Evolutionary conservation across 2,113 vertebrate species (phyloP).

Genomic region (Syngnathus typhle): DNA sequence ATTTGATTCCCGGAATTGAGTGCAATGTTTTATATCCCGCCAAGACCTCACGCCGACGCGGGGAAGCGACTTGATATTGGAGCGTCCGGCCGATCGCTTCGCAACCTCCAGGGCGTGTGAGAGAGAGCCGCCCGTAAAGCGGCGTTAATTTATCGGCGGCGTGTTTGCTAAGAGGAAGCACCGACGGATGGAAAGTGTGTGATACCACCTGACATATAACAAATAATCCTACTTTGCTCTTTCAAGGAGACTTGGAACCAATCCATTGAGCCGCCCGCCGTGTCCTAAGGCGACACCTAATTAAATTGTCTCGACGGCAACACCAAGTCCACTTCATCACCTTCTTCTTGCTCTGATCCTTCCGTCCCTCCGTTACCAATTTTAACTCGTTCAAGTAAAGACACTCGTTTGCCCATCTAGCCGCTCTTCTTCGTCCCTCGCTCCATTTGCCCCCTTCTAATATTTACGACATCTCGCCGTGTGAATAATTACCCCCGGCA

Average conservation of each 20-base stretch:
- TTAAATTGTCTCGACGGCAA: conserved; percentile 70
- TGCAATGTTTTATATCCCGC: conserved; percentile 26
- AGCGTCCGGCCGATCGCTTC: conserved; percentile 2
- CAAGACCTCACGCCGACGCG: conserved; percentile 13
- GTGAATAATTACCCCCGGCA: conserved; percentile 65
- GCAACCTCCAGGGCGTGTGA: conserved; percentile 12
- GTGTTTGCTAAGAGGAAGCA: conserved; percentile 65
- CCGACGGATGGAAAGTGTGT: conserved; percentile 44
- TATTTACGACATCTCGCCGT: conserved; percentile 50
- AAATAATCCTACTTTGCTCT: conserved; percentile 67
- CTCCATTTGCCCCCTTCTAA: conserved; percentile 45
- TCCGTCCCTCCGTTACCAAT: conserved; percentile 12
- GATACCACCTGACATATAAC: conserved; percentile 66
- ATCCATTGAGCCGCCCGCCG: conserved; percentile 61
- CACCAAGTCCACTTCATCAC: conserved; percentile 35
- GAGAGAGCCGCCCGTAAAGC: conserved; percentile 25
- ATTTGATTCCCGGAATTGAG: conserved; percentile 8
- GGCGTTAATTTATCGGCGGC: conserved; percentile 58
- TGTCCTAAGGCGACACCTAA: conserved; percentile 73
- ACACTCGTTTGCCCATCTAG: conserved; percentile 8
- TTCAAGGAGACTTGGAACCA: conserved; percentile 73
- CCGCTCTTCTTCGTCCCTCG: conserved; percentile 12
- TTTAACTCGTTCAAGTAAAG: conserved; percentile 31
- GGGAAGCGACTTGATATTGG: conserved; percentile 31
- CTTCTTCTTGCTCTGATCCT: conserved; percentile 22